phyloP scores from a whole-genome alignment of 2,797 vertebrate genomes.

The Phoxinus dragarum region DNA sequence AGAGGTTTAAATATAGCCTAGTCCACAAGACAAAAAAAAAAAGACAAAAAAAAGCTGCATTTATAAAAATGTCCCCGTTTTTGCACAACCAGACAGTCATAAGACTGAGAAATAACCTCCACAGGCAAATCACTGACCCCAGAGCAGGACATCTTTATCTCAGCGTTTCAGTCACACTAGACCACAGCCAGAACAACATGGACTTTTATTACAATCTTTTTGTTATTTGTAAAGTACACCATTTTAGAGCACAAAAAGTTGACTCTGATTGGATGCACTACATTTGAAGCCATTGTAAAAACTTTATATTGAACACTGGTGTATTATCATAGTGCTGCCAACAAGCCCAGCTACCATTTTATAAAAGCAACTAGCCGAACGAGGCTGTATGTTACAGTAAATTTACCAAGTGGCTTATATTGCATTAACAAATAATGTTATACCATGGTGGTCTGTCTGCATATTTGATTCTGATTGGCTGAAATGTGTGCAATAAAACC shows the following conservation, averaged over 20 bases:
- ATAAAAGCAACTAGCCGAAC: background rate
- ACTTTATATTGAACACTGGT: no score
- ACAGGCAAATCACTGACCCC: background rate
- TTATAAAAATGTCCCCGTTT: no score
- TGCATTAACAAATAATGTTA: background rate
- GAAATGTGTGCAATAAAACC: no score
- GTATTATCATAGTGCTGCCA: background rate
- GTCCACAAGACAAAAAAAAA: no score
- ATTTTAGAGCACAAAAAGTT: background rate
- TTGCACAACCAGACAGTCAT: slow-evolving; percentile 43
- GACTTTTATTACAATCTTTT: background rate
- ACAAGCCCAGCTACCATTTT: background rate
- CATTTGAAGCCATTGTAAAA: background rate
- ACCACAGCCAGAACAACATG: background rate
- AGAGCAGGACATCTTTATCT: background rate
- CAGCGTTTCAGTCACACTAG: background rate
- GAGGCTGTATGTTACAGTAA: background rate
- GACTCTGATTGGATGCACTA: background rate
- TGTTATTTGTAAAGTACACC: background rate
- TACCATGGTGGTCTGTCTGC: no score
- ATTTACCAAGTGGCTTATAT: background rate
- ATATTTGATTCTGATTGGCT: no score
- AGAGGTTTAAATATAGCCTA: no score
- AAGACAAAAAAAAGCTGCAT: no score
- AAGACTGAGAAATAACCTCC: slow-evolving; percentile 44